phyloP scores from a whole-genome alignment of 2,797 vertebrate species.

The Sarcoramphus papa region DNA sequence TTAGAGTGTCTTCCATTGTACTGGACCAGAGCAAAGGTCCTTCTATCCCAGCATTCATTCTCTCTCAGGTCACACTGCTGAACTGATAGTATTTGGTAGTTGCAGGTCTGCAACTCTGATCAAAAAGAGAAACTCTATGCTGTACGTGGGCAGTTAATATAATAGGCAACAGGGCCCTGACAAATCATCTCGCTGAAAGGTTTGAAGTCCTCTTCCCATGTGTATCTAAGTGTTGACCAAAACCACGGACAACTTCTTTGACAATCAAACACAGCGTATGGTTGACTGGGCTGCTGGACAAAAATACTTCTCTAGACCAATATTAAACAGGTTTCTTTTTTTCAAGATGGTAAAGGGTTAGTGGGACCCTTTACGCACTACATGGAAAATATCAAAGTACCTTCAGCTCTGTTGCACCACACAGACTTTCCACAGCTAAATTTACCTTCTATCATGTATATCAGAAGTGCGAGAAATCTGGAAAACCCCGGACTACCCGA shows the following conservation, averaged over 20 bases:
- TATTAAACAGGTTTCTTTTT: neutral
- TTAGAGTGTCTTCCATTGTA: neutral
- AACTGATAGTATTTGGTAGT: neutral
- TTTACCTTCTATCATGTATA: neutral
- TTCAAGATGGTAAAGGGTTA: neutral
- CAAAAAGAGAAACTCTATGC: neutral
- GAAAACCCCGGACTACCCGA: neutral
- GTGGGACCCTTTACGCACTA: neutral
- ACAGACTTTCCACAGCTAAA: constrained; percentile 1
- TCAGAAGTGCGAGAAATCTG: neutral
- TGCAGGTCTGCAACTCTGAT: neutral
- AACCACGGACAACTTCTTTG: neutral
- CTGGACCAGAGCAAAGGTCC: neutral
- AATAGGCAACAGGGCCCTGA: neutral
- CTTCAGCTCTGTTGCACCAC: neutral
- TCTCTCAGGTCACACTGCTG: neutral
- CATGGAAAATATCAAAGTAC: neutral
- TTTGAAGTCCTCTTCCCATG: neutral
- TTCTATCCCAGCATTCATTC: neutral
- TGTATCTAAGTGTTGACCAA: neutral
- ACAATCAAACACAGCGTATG: neutral
- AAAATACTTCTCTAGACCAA: neutral
- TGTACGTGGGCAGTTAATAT: neutral
- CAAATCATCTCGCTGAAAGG: neutral
- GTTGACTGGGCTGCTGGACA: neutral